Conservation (phyloP, 1,140 invertebrate genomes). For the Zaprionus nigranus region DNA sequence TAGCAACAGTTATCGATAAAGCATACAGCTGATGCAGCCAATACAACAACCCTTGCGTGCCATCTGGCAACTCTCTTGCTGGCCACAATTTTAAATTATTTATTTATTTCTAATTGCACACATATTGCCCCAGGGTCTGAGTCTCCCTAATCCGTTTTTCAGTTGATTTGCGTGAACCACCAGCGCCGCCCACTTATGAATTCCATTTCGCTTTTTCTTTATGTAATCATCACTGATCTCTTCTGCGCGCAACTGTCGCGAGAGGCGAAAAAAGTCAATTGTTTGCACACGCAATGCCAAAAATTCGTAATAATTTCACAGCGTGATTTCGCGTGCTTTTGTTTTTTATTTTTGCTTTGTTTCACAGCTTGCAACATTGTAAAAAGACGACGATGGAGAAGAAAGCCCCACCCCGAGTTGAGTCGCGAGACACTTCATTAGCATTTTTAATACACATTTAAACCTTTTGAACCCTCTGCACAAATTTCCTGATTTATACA, state of each 20-base stretch:
- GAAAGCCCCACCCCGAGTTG: slow-evolving; percentile 19
- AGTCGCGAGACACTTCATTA: slow-evolving; percentile 43
- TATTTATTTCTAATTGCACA: slow-evolving; percentile 19
- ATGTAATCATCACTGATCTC: slow-evolving; percentile 39
- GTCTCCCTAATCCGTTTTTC: slow-evolving; percentile 12
- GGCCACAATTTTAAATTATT: slow-evolving; percentile 16
- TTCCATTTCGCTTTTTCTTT: slow-evolving; percentile 42
- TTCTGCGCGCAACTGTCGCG: slow-evolving; percentile 17
- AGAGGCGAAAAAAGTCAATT: slow-evolving; percentile 54
- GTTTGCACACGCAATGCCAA: slow-evolving; percentile 57
- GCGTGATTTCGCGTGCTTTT: slow-evolving; percentile 31
- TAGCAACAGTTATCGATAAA: too few relatives aligned
- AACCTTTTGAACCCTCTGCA: slow-evolving; percentile 55
- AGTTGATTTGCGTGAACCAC: slow-evolving; percentile 8
- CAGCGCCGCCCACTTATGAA: slow-evolving; percentile 13
- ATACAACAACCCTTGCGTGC: slow-evolving; percentile 4
- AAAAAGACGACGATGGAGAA: slow-evolving; percentile 28
- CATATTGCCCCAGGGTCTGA: background rate
- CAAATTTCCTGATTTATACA: slow-evolving; percentile 22
- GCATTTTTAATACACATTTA: slow-evolving; percentile 66
- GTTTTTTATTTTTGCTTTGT: slow-evolving; percentile 37
- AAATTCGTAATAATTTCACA: slow-evolving; percentile 54
- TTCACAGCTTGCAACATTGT: slow-evolving; percentile 34
- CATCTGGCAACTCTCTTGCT: background rate
- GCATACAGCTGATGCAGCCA: slow-evolving; percentile 4